Evolutionary conservation across 2,888 invertebrate species (phyloP), one percentile per base, ranked within the genome.

Genomic region (Agonopterix arenella): DNA sequence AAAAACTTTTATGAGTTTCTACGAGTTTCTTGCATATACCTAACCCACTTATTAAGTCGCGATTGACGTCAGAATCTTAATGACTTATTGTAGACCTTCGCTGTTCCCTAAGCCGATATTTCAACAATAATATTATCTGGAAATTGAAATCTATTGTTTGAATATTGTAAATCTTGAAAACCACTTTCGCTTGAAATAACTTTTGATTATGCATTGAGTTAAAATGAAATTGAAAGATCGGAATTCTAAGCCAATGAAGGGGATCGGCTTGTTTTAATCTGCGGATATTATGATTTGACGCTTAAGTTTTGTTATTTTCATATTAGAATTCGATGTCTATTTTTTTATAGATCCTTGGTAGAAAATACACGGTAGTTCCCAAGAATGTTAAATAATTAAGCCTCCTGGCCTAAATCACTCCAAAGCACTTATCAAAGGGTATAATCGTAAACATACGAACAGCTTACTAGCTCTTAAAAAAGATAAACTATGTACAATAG

Each of bases 1-100:
- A 72, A 66, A 76, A 78, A 79, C 75, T 78, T 78, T 76, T 75
- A 78, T 73, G 70, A 76, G 68, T 68, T 75, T 66, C 64, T 53
- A 61, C 37, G 62, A 70, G 63, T 72, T 70, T 55, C 64, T 64
- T 61, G 61, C 66, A 58, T 67, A 47, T 53, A 54, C 55, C 50
- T 46, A 54, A 13, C 53, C 48, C 46, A 46, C 45, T 48, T 44
- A 63, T 66, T 64, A 8, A 56, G 59, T 63, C 66, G 63, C 61
- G 68, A 73, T 66, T 69, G 66, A 68, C 62, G 64, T 56, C 58
- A 55, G 58, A 66, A 76, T 73, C 73, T 71, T 68, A 71, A 73
- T 75, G 66, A 70, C 65, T 71, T 64, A 67, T 64, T 66, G 62
- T 61, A 51, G 52, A 59, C 56, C 57, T 56, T 36, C 43, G 45